Evolutionary conservation across 1,140 invertebrate species (phyloP).

Genomic region (Drosophila seguyi): DNA sequence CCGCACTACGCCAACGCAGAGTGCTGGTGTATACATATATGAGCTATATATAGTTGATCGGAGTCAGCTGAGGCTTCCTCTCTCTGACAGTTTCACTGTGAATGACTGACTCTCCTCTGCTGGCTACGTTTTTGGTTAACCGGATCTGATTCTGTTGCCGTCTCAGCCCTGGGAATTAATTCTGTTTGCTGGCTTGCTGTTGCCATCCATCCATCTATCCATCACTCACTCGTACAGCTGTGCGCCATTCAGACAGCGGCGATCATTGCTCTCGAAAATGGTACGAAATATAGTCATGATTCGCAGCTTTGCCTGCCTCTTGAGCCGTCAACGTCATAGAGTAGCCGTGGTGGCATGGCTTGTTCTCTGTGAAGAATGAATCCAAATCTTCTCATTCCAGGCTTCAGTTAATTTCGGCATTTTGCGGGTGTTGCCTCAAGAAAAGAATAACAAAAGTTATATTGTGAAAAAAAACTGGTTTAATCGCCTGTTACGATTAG

Average conservation of each 20-base stretch:
- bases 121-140: conserved; percentile 69
- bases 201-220: conserved; percentile 58
- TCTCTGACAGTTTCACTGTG: conserved; percentile 12
- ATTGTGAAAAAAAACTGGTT: conserved; percentile 39
- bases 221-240: conserved; percentile 51
- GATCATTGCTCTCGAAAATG: conserved; percentile 76
- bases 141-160: conserved; percentile 74
- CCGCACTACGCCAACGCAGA: conserved; percentile 64
- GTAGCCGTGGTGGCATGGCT: conserved; percentile 38
- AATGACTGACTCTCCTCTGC: conserved; percentile 15
- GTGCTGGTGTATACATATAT: conserved; percentile 15
- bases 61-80: conserved; percentile 66
- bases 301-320: conserved; percentile 35
- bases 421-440: conserved; percentile 29
- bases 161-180: conserved; percentile 51
- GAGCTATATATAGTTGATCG: conserved; percentile 28
- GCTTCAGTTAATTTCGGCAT: conserved; percentile 39
- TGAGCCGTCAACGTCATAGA: conserved; percentile 54
- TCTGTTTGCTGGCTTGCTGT: conserved; percentile 39
- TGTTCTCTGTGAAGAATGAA: conserved; percentile 16
- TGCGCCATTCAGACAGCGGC: conserved; percentile 22
- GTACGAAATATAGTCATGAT: conserved; percentile 65
- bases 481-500: conserved; percentile 19
- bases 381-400: conserved; percentile 16
- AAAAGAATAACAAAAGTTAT: conserved; percentile 23